Conservation (phyloP, 2,113 vertebrate genomes). For the Brachirus orientalis region DNA sequence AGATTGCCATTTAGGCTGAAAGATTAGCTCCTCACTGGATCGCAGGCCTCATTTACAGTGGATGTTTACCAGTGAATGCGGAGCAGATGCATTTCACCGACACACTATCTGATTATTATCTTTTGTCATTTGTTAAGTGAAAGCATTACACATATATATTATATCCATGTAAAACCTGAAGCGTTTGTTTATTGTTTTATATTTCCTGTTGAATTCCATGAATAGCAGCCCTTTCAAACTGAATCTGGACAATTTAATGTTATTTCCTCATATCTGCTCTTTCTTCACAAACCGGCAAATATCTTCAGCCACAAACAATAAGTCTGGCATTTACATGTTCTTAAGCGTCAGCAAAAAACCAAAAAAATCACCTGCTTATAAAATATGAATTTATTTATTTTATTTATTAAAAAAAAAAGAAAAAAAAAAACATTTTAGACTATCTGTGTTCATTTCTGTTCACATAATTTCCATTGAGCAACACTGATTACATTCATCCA, state of each 20-base stretch:
- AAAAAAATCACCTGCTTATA: too few species aligned
- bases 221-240: neutral
- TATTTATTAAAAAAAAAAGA: too few species aligned
- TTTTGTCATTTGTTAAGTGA: neutral
- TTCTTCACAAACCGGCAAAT: too few species aligned
- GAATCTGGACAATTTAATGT: too few species aligned
- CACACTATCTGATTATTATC: neutral
- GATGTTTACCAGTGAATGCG: neutral
- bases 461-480: neutral
- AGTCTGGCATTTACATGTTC: too few species aligned
- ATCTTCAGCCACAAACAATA: too few species aligned
- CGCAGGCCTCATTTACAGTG: slow-evolving; percentile 18
- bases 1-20: slow-evolving; percentile 25
- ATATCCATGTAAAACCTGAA: too few species aligned
- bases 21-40: slow-evolving; percentile 3
- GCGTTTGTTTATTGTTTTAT: neutral
- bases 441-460: neutral
- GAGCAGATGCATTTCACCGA: neutral
- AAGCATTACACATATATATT: neutral
- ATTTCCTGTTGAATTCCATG: neutral
- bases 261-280: neutral
- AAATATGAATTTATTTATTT: too few species aligned
- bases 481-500: neutral
- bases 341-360: neutral
- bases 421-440: too few species aligned